phyloP scores from a whole-genome alignment of 2,888 invertebrate species.

The Myopa testacea region DNA sequence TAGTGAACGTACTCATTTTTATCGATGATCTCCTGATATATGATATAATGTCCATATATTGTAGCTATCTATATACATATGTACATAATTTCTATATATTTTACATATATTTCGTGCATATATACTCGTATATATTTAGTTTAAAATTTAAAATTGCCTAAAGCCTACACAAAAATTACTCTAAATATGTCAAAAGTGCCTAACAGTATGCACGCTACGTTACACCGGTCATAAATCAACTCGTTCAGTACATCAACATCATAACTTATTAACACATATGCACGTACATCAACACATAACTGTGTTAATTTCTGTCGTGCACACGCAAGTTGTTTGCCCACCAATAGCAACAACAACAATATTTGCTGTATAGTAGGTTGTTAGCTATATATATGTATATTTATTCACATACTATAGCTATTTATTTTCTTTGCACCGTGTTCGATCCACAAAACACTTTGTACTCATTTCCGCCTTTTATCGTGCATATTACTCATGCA shows the following conservation, averaged over 20 bases:
- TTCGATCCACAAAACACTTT: not conserved
- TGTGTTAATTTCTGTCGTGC: not conserved
- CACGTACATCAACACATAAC: not conserved
- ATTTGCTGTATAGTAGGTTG: not conserved
- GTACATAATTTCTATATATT: no score
- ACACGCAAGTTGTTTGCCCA: not conserved
- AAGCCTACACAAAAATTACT: no score
- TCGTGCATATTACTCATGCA: conserved; percentile 21
- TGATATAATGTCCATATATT: no score
- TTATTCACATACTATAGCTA: not conserved
- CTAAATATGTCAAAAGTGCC: not conserved
- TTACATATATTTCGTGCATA: no score
- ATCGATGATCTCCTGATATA: no score
- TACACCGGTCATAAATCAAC: not conserved
- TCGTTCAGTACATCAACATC: not conserved
- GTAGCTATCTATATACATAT: no score
- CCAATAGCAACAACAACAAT: not conserved
- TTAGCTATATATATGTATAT: not conserved
- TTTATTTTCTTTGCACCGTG: not conserved
- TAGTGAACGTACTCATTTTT: no score
- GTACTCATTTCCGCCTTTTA: conserved; percentile 6
- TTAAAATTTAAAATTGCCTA: no score
- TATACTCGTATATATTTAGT: no score
- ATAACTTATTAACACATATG: not conserved
- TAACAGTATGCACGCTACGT: not conserved